Percentiles rank a stretch among this genome's conserved stretches.
Conservation (phyloP, 2,113 vertebrate species). For the Daubentonia madagascariensis region DNA sequence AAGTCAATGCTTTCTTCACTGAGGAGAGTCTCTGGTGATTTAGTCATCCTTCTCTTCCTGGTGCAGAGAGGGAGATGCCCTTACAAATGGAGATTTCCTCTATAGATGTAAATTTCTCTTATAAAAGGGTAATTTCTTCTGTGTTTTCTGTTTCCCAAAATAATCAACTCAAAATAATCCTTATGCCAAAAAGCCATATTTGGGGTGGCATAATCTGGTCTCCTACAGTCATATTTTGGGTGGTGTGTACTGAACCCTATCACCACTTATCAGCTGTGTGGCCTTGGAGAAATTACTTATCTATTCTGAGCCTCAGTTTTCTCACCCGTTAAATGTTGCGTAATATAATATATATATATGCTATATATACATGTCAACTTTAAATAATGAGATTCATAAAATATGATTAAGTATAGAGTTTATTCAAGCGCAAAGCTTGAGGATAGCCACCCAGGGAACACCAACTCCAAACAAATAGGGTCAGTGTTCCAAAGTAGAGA, state of each 20-base stretch:
- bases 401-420: neutral
- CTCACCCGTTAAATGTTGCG: neutral
- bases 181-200: neutral
- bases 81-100: neutral
- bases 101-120: neutral
- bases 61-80: neutral
- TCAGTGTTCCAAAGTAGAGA: neutral
- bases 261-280: neutral
- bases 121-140: neutral
- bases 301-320: neutral
- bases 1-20: neutral
- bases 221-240: neutral
- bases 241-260: neutral
- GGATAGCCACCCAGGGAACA: neutral
- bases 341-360: neutral
- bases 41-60: neutral
- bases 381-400: neutral
- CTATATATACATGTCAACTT: neutral
- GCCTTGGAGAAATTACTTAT: neutral
- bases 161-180: neutral
- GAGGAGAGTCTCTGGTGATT: neutral
- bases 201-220: neutral
- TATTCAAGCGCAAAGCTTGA: neutral
- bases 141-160: neutral
- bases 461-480: neutral